Evolutionary conservation across 2,888 invertebrate species (phyloP), one percentile per base, ranked within the genome.

Genomic region (Eupithecia pulchellata): DNA sequence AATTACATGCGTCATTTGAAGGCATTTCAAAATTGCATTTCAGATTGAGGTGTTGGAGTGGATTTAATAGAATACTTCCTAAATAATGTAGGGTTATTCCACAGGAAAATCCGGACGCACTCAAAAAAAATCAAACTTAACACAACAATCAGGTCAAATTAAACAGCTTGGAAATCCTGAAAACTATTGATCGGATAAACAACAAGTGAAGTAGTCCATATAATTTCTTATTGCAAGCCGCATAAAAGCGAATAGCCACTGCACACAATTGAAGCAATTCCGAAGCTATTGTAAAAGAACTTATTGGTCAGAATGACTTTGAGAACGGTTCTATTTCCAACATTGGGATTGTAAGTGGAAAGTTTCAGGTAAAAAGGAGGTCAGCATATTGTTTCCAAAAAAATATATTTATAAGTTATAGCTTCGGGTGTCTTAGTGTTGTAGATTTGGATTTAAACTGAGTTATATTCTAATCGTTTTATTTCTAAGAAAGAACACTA

Each of bases 231-330:
- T 69, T 39, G 39, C 36, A 55, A 14, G 39, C 69, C 65, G 64
- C 64, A 65, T 65, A 65, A 69, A 65, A 65, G 47, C 55, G 29
- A 69, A 69, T 65, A 67, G 61, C 61, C 11, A 34, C 25, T 27
- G 32, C 58, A 67, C 29, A 62, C 60, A 65, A 69, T 65, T 39
- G 65, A 52, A 65, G 61, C 61, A 55, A 69, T 65, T 69, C 57
- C 65, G 57, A 64, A 71, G 25, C 32, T 57, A 64, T 55, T 66
- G 65, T 69, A 42, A 29, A 58, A 58, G 27, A 64, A 68, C 64
- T 69, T 66, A 75, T 39, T 62, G 63, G 25, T 47, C 36, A 60
- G 42, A 69, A 64, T 11, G 36, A 62, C 36, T 69, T 29, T 58
- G 30, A n/a, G 29, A 52, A 65, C 47, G 17, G 65, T 36, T 60